Conservation (phyloP, 2,888 invertebrate genomes). For the Marasmarcha lunaedactyla region DNA sequence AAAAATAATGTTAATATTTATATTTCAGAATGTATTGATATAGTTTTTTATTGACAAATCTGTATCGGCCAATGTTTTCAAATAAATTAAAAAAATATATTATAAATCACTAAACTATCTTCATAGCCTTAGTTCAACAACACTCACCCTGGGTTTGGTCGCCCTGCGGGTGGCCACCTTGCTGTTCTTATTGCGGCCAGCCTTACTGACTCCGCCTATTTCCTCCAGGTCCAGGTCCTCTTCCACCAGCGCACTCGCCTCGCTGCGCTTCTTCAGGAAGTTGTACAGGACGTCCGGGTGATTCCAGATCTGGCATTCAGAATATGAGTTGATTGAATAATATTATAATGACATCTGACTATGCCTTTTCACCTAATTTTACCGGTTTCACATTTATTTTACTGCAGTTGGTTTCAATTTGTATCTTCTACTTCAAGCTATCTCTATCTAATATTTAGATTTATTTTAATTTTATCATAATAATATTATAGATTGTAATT, state of each 20-base stretch:
- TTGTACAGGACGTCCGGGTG: constrained; percentile 93
- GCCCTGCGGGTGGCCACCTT: constrained; percentile 28
- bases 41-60: too few species aligned
- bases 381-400: constrained; percentile 1
- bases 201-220: constrained; percentile 68
- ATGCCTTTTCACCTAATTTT: too few species aligned
- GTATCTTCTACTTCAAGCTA: too few species aligned
- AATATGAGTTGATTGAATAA: not conserved
- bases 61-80: too few species aligned
- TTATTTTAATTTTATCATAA: too few species aligned
- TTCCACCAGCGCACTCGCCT: constrained; percentile 77
- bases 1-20: constrained; percentile 5
- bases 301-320: constrained; percentile 82
- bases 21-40: too few species aligned
- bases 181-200: constrained; percentile 38
- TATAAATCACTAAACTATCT: too few species aligned
- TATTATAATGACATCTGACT: not conserved
- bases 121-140: too few species aligned
- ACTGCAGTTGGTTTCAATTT: too few species aligned
- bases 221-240: constrained; percentile 87
- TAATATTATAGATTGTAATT: too few species aligned
- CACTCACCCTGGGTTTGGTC: constrained; percentile 36
- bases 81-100: too few species aligned
- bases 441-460: not conserved
- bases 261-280: constrained; percentile 84